Conservation (phyloP, 2,113 vertebrate genomes). For the Thalassoma bifasciatum region DNA sequence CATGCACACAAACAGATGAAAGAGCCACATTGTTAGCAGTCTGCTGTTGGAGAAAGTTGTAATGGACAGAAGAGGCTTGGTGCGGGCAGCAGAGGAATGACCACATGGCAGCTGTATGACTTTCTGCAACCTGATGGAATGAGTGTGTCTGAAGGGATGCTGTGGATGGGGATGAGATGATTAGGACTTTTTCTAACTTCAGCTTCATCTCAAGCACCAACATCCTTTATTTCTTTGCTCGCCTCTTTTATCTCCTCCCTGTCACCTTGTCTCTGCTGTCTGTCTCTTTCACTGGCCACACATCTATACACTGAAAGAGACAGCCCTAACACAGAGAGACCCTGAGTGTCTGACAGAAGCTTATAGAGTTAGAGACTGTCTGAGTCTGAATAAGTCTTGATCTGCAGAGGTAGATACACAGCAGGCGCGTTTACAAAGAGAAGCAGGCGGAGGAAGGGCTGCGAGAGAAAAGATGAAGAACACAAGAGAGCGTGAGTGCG, state of each 20-base stretch:
- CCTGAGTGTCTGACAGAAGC: slow-evolving; percentile 51
- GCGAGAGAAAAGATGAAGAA: slow-evolving; percentile 54
- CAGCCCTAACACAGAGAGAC: slow-evolving; percentile 37
- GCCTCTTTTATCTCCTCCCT: slow-evolving; percentile 7
- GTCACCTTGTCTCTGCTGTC: slow-evolving; percentile 18
- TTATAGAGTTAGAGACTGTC: slow-evolving; percentile 42
- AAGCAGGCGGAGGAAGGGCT: slow-evolving; percentile 37
- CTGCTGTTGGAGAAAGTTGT: slow-evolving; percentile 60
- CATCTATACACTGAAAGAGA: slow-evolving; percentile 23
- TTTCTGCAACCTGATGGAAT: slow-evolving; percentile 66
- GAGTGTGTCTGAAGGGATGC: slow-evolving; percentile 37
- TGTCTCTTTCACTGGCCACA: slow-evolving; percentile 32
- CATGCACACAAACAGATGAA: slow-evolving; percentile 43
- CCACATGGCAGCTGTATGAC: slow-evolving; percentile 53
- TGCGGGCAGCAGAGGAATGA: slow-evolving; percentile 62
- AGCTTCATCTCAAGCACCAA: slow-evolving; percentile 1
- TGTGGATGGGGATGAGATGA: slow-evolving; percentile 13
- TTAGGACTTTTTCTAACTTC: slow-evolving; percentile 27
- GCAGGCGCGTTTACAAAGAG: slow-evolving; percentile 40
- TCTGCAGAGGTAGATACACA: slow-evolving; percentile 57
- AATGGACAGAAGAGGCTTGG: slow-evolving; percentile 62
- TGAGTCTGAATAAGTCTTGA: slow-evolving; percentile 67
- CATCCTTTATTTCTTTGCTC: slow-evolving; percentile 8
- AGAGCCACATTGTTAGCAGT: slow-evolving; percentile 58
- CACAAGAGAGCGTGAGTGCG: slow-evolving; percentile 57